phyloP scores from a whole-genome alignment of 2,797 vertebrate genomes.

The Telmatherina bonti region DNA sequence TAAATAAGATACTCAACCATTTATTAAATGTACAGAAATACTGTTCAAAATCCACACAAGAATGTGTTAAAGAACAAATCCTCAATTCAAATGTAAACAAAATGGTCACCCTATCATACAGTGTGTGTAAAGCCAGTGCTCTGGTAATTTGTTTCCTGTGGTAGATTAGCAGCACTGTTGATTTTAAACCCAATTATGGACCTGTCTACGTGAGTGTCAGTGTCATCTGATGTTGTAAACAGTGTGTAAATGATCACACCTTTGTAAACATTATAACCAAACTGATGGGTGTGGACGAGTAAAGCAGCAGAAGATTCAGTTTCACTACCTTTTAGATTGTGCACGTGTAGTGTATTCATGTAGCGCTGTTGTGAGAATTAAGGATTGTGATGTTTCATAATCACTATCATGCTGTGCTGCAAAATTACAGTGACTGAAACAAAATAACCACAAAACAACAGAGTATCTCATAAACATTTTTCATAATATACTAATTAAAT shows the following conservation, averaged over 20 bases:
- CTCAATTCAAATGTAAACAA: slow-evolving; percentile 75
- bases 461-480: slow-evolving; percentile 73
- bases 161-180: slow-evolving; percentile 54
- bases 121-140: slow-evolving; percentile 48
- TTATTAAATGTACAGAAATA: slow-evolving; percentile 86
- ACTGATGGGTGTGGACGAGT: slow-evolving; percentile 33
- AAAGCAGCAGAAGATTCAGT: slow-evolving; percentile 54
- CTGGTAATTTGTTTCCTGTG: slow-evolving; percentile 41
- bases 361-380: slow-evolving; percentile 43
- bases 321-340: slow-evolving; percentile 44
- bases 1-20: slow-evolving; percentile 77
- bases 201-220: slow-evolving; percentile 45
- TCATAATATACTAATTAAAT: slow-evolving; percentile 77
- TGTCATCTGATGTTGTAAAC: slow-evolving; percentile 59
- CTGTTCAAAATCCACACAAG: slow-evolving; percentile 78
- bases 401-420: slow-evolving; percentile 45
- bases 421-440: slow-evolving; percentile 62
- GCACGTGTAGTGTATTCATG: slow-evolving; percentile 37
- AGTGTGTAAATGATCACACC: slow-evolving; percentile 47
- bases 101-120: slow-evolving; percentile 53
- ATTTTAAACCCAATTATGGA: slow-evolving; percentile 55
- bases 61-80: slow-evolving; percentile 68
- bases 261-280: slow-evolving; percentile 74
- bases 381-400: slow-evolving; percentile 53
- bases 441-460: slow-evolving; percentile 75